These are phyloP conservation scores for roundworm (Caenorhabditis elegans) DNA, from an alignment of 1,140 invertebrate genomes.

Conservation along the genomic window DNA sequence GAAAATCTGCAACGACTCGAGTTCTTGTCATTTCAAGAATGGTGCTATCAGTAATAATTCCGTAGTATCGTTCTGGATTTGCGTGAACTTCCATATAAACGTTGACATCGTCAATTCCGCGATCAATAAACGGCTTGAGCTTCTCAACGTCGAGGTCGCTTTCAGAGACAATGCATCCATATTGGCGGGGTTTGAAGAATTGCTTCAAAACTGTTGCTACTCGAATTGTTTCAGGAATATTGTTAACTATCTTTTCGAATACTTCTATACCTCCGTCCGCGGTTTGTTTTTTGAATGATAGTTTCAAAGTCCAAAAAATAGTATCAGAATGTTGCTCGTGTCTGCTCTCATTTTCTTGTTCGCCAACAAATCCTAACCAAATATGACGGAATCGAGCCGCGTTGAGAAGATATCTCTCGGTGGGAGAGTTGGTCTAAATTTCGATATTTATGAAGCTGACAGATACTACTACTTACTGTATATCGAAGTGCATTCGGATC, in stretches of 20 bases:
- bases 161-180: conserved; percentile 46
- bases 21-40: conserved; percentile 48
- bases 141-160: conserved; percentile 45
- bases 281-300: conserved; percentile 34
- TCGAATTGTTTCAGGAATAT: conserved; percentile 47
- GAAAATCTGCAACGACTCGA: conserved; percentile 47
- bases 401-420: neutral
- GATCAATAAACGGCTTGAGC: conserved; percentile 45
- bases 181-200: conserved; percentile 46
- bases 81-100: conserved; percentile 45
- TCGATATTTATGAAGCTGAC: no score
- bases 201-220: conserved; percentile 45
- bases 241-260: conserved; percentile 37
- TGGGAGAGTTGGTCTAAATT: conserved; percentile 1
- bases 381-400: neutral
- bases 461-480: neutral
- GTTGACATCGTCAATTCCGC: conserved; percentile 33
- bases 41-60: conserved; percentile 36
- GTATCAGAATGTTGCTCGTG: conserved; percentile 52
- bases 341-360: conserved; percentile 37
- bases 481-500: neutral
- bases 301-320: conserved; percentile 46
- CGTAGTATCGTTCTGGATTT: conserved; percentile 42
- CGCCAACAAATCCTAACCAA: neutral
- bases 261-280: neutral